Evolutionary conservation across 2,888 invertebrate species (phyloP).

Genomic region (Yponomeuta evonymella): DNA sequence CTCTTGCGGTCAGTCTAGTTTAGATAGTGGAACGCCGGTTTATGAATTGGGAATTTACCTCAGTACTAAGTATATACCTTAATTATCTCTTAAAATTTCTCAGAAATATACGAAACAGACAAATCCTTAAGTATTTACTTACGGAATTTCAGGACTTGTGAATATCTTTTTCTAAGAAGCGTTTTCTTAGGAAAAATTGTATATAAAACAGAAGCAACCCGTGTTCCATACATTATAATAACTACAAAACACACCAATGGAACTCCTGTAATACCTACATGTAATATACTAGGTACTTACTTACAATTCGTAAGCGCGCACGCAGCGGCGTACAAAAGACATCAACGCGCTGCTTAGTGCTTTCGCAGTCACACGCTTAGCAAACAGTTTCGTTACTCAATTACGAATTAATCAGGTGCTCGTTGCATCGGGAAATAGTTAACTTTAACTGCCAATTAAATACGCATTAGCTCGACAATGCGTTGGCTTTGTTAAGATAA

Average conservation of each 20-base stretch:
- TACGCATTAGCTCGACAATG: conserved; percentile 13
- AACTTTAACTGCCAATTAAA: conserved; percentile 18
- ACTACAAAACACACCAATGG: not conserved
- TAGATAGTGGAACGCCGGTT: too few species aligned
- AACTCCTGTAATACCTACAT: not conserved
- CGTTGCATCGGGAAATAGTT: conserved; percentile 6
- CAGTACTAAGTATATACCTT: too few species aligned
- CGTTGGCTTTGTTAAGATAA: not conserved
- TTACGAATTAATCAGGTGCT: conserved; percentile 7
- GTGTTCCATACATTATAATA: not conserved
- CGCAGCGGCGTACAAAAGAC: conserved; percentile 19
- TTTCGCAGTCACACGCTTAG: conserved; percentile 1
- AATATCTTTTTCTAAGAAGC: not conserved
- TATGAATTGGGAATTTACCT: too few species aligned
- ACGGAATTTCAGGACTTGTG: too few species aligned
- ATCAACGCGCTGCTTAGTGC: conserved; percentile 19
- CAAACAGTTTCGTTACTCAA: conserved; percentile 8
- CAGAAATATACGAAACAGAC: too few species aligned
- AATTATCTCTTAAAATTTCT: too few species aligned
- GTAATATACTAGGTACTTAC: not conserved
- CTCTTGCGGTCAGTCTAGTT: not conserved
- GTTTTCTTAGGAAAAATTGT: not conserved
- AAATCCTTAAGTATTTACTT: too few species aligned
- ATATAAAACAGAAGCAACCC: too few species aligned
- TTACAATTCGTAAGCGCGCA: not conserved